Conservation (phyloP, 2,797 vertebrate genomes). For the Muscicapa comitata region DNA sequence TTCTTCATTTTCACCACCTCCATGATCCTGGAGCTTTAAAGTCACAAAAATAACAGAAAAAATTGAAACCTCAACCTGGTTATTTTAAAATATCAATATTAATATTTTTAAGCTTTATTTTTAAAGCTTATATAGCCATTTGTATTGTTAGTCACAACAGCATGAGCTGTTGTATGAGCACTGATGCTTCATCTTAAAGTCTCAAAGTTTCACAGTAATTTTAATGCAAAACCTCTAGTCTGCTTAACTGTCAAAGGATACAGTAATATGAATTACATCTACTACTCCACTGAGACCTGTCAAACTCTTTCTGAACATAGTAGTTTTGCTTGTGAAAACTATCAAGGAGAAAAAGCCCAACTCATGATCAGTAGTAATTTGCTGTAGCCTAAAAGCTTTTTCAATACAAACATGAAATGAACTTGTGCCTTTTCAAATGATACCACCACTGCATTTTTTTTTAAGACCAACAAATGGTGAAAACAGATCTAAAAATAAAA, state of each 20-base stretch:
- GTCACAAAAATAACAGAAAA: background rate
- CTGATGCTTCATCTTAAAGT: background rate
- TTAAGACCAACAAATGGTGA: background rate
- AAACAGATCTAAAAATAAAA: background rate
- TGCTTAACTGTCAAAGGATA: background rate
- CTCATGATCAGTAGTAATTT: background rate
- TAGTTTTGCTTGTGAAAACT: background rate
- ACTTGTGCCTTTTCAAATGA: background rate
- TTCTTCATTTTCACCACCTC: background rate
- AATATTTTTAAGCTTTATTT: background rate
- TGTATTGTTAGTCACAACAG: background rate
- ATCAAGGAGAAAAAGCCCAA: background rate
- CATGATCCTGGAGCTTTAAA: background rate
- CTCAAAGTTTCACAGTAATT: background rate
- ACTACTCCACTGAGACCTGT: constrained; percentile 11
- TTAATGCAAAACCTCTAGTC: background rate
- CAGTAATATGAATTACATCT: background rate
- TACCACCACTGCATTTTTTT: background rate
- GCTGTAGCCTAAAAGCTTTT: background rate
- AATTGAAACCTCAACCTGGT: background rate
- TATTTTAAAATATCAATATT: background rate
- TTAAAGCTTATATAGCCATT: background rate
- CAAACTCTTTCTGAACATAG: constrained; percentile 10
- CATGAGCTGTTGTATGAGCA: background rate
- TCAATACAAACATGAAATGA: background rate